These are phyloP conservation scores for Armadillidium nasatum DNA, from an alignment of 1,140 invertebrate genomes.

Conservation along the genomic window DNA sequence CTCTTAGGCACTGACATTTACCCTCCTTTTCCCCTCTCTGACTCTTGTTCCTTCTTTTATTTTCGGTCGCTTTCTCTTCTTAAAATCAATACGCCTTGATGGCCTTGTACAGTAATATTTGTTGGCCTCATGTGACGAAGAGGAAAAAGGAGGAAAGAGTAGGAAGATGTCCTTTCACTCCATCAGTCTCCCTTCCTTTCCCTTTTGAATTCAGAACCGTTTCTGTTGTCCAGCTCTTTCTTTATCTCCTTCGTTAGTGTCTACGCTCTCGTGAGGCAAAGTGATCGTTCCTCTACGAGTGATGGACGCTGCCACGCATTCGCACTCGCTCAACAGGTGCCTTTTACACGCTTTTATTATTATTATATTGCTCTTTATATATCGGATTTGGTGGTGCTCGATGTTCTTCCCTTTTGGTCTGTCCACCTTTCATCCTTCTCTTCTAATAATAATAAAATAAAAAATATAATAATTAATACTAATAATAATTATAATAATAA, in stretches of 20 bases:
- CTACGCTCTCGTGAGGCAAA: not conserved
- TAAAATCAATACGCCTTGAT: constrained; percentile 5
- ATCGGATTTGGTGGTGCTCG: too few relatives aligned
- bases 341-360: not conserved
- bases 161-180: not conserved
- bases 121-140: not conserved
- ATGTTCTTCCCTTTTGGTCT: too few relatives aligned
- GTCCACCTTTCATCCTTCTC: too few relatives aligned
- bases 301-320: not conserved
- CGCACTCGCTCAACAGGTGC: not conserved
- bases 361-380: too few relatives aligned
- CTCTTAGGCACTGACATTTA: not conserved
- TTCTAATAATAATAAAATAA: too few relatives aligned
- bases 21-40: not conserved
- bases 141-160: too few relatives aligned
- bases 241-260: not conserved
- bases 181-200: not conserved
- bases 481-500: too few relatives aligned
- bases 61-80: not conserved
- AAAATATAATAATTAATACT: too few relatives aligned
- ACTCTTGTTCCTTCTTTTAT: not conserved
- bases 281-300: not conserved
- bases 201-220: not conserved
- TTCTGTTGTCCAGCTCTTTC: not conserved
- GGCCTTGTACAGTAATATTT: not conserved